Evolutionary conservation across 2,113 vertebrate genomes (phyloP), one percentile per base, ranked within the genome.

Genomic region (Cnemophilus loriae): DNA sequence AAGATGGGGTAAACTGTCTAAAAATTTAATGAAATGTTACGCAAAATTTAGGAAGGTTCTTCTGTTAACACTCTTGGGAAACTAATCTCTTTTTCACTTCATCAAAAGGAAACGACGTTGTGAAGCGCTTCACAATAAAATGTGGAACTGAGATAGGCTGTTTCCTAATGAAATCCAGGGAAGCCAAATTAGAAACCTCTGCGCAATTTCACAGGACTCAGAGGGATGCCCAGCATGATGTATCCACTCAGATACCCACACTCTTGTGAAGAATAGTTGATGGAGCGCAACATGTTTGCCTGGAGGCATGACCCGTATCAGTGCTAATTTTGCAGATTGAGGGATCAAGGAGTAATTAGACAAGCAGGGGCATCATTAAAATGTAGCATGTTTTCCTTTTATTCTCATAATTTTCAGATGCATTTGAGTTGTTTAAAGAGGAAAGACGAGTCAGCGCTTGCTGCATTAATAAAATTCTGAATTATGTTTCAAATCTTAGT

Each of bases 361-460:
- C 35, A 90, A 94, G 61, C 19, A 75, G 67, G 41, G 7, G 5
- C 49, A 68, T 71, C 39, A 64, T 93, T 97, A 95, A 67, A 73
- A 80, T 37, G 23, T 68, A 75, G 44, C 63, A 44, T 6, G 4
- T 93, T 96, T 90, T 92, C 68, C 59, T 71, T 96, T 96, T 95
- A 20, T 95, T 93, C 74, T 96, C 44, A 88, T 95, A 95, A 89
- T 95, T 96, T 94, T 92, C 55, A 67, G 61, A 73, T 65, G 23
- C 33, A 81, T 83, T 90, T 3, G 8, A 33, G 60, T 82, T 81
- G 42, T 96, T 96, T 96, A 73, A 42, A 86, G 35, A 93, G 46
- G 55, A 81, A 56, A 93, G n/a, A 87, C 19, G 61, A 96, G 28
- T 27, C 80, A 57, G 44, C n/a, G 24, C 57, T 95, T 89, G 20